Evolutionary conservation across 1,140 invertebrate species (phyloP).

Genomic region (Formica exsecta): DNA sequence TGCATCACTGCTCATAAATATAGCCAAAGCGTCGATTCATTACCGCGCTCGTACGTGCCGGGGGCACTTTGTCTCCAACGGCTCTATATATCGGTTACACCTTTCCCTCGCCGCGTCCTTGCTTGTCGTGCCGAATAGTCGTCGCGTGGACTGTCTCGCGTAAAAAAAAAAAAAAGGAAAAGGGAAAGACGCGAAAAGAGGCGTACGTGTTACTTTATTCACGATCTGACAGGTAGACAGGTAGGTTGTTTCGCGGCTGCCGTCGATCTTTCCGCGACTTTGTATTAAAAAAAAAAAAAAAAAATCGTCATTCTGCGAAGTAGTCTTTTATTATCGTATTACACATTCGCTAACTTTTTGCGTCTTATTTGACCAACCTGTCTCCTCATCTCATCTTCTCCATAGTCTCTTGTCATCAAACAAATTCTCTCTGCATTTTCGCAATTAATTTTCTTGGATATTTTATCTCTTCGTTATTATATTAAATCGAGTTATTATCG

Average conservation of each 20-base stretch:
- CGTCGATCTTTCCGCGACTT: background rate
- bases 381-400: slow-evolving; percentile 5
- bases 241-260: slow-evolving; percentile 25
- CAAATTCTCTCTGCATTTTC: background rate
- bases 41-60: slow-evolving; percentile 32
- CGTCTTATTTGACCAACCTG: background rate
- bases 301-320: slow-evolving; percentile 27
- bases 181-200: background rate
- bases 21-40: slow-evolving; percentile 63
- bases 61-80: slow-evolving; percentile 36
- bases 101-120: slow-evolving; percentile 32
- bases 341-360: slow-evolving; percentile 1
- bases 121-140: slow-evolving; percentile 37
- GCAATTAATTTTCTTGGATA: slow-evolving; percentile 17
- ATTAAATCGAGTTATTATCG: slow-evolving; percentile 32
- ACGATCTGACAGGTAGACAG: slow-evolving; percentile 37
- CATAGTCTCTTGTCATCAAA: background rate
- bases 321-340: slow-evolving; percentile 15
- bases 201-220: slow-evolving; percentile 20
- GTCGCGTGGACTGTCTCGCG: background rate
- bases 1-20: slow-evolving; percentile 60
- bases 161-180: background rate
- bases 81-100: slow-evolving; percentile 36
- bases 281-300: slow-evolving; percentile 32
- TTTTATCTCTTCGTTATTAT: background rate